Conservation (phyloP, 2,797 vertebrate species). For the Pantherophis alleghaniensis region DNA sequence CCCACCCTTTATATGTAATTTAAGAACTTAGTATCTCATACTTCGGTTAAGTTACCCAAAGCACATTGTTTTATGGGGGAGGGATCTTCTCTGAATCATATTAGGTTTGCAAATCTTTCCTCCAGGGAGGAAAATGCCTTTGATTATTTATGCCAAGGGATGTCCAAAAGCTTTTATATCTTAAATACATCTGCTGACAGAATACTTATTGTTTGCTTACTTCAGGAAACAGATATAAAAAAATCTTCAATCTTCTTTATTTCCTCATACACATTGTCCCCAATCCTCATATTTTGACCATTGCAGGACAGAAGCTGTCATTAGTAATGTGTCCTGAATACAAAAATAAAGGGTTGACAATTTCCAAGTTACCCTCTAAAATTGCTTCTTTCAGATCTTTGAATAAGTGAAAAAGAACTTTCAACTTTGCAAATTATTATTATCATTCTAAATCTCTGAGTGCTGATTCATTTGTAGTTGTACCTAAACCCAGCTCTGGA, state of each 20-base stretch:
- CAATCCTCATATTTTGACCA: conserved; percentile 39
- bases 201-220: conserved; percentile 18
- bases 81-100: background rate
- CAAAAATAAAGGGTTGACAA: conserved; percentile 40
- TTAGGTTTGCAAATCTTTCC: background rate
- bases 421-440: conserved; percentile 33
- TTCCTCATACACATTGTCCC: conserved; percentile 30
- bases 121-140: background rate
- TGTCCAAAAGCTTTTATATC: conserved; percentile 6
- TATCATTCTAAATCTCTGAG: conserved; percentile 48
- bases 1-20: background rate
- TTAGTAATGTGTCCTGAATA: conserved; percentile 44
- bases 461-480: conserved; percentile 45
- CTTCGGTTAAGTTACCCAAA: background rate
- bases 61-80: background rate
- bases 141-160: background rate
- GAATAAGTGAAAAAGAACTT: conserved; percentile 19
- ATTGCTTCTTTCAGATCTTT: conserved; percentile 25
- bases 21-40: background rate
- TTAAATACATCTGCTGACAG: background rate
- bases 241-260: conserved; percentile 12
- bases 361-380: conserved; percentile 21
- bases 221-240: conserved; percentile 6
- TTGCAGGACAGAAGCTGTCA: conserved; percentile 46
- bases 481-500: conserved; percentile 31